Base-by-base conservation (phyloP, 2,113 vertebrate species). In the Eptatretus burgeri region DNA sequence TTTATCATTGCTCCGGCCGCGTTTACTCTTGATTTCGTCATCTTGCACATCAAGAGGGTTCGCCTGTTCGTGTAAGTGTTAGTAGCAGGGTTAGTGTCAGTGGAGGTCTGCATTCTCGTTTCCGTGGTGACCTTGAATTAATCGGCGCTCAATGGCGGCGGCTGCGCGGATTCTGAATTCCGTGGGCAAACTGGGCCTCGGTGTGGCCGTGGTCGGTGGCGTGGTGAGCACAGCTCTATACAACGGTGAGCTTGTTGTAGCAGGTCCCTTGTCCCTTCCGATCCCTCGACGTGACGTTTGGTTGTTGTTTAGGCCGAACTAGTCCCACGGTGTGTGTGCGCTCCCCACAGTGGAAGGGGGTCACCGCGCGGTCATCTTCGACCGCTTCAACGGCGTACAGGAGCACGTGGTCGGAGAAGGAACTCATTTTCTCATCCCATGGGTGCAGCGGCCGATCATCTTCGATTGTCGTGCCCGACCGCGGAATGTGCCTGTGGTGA, bases 401-500 rank as follows among this genome's bases (percentile, higher is more conserved):
- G 85, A 91, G 1, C 11, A 14, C 0, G 86, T 93, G 62, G 78
- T 79, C 2, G 85, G 83, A 2, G 85, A 96, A 69, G 88, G 91
- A 0, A 96, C 91, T 14, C 87, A 96, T 66, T 96, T 96, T 66
- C 76, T 95, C 51, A 87, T 96, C 69, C 91, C 91, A 9, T 94
- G 88, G 91, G 84, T 96, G 9, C 91, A 96, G 75, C 93, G 85
- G 51, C 88, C 91, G 2, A 83, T 96, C 64, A 73, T 95, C 68
- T 96, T 89, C 5, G 91, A 95, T 66, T 96, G 91, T 66, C 85
- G 91, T 64, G 93, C 91, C 17, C 82, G 85, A 14, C 91, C 87
- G 52, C 85, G 88, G 11, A 95, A 95, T 2, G 74, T 96, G 17
- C 88, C 91, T 0, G 91, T 95, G 13, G 80, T 94, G 74, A 96